Evolutionary conservation across 1,140 invertebrate genomes (phyloP).

Genomic region (Chelonus insularis): DNA sequence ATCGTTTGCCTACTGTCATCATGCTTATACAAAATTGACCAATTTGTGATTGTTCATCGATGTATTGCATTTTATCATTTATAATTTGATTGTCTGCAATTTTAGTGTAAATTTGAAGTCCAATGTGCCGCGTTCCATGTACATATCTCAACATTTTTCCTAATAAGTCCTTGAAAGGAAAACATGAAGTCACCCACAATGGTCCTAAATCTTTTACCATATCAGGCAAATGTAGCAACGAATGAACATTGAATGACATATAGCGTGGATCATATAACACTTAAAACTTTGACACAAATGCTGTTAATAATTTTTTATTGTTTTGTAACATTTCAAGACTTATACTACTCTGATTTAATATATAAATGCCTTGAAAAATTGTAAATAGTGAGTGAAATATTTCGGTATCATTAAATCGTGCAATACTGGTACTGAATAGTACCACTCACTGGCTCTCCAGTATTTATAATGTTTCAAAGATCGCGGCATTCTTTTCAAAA

Average conservation of each 20-base stretch:
- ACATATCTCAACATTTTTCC: conserved; percentile 28
- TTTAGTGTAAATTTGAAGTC: conserved; percentile 24
- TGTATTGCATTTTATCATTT: too few species aligned
- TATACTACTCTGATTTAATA: conserved; percentile 26
- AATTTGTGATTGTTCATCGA: too few species aligned
- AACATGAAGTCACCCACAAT: conserved; percentile 31
- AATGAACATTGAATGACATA: conserved; percentile 31
- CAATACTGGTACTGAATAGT: conserved; percentile 20
- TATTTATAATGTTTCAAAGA: conserved; percentile 19
- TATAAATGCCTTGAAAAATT: conserved; percentile 26
- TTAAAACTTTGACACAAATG: conserved; percentile 25
- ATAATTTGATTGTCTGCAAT: conserved; percentile 5
- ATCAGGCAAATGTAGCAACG: conserved; percentile 25
- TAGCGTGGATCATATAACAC: conserved; percentile 21
- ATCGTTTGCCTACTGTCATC: too few species aligned
- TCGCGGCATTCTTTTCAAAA: conserved; percentile 26
- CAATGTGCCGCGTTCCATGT: conserved; percentile 22
- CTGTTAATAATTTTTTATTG: conserved; percentile 5
- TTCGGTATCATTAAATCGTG: conserved; percentile 13
- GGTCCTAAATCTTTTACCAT: conserved; percentile 27
- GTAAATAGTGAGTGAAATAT: conserved; percentile 31
- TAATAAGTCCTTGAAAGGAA: conserved; percentile 32
- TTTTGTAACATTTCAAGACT: conserved; percentile 18
- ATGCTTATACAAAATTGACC: too few species aligned
- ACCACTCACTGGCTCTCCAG: conserved; percentile 20